phyloP scores from a whole-genome alignment of 2,888 invertebrate species.

The Archaeoteleia sp. region DNA sequence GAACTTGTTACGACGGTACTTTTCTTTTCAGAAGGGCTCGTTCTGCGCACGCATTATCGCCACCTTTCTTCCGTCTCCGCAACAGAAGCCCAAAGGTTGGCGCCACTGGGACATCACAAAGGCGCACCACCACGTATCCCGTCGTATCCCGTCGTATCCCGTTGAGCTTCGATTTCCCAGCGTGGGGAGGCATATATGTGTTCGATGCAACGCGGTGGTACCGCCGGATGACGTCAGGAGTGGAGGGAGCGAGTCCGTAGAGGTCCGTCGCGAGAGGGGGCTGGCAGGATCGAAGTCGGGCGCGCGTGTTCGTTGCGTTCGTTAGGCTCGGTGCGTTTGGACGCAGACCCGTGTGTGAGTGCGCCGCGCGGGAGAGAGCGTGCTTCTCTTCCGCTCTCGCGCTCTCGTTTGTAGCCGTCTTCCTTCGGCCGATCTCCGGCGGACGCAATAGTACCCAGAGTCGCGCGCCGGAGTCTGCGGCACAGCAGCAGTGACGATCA shows the following conservation, averaged over 20 bases:
- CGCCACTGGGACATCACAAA: conserved; percentile 42
- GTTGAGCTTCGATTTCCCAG: conserved; percentile 38
- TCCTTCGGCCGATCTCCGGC: background rate
- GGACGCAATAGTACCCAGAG: too few relatives aligned
- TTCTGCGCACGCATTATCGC: conserved; percentile 2
- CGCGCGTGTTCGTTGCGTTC: conserved; percentile 12
- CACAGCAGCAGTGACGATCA: background rate
- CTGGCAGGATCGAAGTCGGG: conserved; percentile 8
- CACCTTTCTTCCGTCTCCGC: conserved; percentile 2
- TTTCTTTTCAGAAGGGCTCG: background rate
- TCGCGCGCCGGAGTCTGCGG: background rate
- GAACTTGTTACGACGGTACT: too few relatives aligned
- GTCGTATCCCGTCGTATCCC: too few relatives aligned
- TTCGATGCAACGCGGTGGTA: conserved; percentile 48
- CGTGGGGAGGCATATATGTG: conserved; percentile 22
- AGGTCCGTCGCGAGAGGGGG: background rate
- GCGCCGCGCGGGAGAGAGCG: background rate
- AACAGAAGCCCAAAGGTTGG: conserved; percentile 36
- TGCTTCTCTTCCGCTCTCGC: conserved; percentile 3
- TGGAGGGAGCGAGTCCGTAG: conserved; percentile 29
- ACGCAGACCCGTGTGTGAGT: conserved; percentile 3
- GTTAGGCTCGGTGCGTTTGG: background rate
- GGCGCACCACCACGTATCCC: conserved; percentile 24
- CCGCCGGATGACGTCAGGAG: conserved; percentile 52
- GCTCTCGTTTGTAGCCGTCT: background rate